Conservation (phyloP, 2,797 vertebrate genomes). For the Semotilus atromaculatus region DNA sequence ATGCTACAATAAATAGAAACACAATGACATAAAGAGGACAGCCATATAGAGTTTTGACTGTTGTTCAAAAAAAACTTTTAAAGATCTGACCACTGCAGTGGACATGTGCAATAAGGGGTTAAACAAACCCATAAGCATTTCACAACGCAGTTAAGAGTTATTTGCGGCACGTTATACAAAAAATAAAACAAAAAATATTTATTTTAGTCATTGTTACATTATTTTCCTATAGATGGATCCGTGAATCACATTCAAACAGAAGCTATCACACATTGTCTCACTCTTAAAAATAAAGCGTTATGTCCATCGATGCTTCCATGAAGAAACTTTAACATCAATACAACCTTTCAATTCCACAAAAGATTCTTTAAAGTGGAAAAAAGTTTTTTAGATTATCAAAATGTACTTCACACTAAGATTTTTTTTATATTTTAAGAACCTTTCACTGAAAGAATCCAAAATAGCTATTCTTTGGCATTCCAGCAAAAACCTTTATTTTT, state of each 20-base stretch:
- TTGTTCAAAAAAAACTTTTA: neutral
- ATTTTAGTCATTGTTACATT: neutral
- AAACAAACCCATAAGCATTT: neutral
- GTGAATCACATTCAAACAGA: neutral
- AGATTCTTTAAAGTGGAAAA: neutral
- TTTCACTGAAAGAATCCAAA: neutral
- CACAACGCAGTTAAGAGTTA: neutral
- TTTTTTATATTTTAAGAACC: neutral
- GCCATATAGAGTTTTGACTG: neutral
- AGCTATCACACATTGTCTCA: neutral
- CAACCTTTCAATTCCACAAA: neutral
- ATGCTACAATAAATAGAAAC: neutral
- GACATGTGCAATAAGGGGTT: neutral
- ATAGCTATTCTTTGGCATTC: neutral
- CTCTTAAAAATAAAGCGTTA: neutral
- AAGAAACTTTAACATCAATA: neutral
- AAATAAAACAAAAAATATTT: neutral
- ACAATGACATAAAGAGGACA: neutral
- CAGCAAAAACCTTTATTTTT: neutral
- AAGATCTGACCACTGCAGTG: neutral
- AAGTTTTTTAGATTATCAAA: neutral
- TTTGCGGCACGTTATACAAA: rapidly evolving
- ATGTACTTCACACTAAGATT: neutral
- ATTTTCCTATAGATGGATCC: neutral
- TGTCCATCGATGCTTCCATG: neutral